Conservation (phyloP, 2,113 vertebrate genomes). For the Macaca mulatta region DNA sequence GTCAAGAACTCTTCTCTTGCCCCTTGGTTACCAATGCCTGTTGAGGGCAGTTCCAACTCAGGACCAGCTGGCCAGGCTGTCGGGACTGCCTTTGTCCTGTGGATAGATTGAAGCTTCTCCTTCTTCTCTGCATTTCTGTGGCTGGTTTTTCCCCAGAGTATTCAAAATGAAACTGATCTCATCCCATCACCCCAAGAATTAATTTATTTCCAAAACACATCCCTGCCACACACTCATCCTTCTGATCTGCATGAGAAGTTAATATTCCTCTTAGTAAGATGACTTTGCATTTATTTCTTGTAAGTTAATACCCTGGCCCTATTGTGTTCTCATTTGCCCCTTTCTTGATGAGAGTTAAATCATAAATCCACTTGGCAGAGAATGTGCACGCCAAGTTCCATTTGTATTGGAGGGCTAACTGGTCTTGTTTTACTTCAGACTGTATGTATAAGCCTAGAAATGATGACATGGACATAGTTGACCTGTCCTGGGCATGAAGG, state of each 20-base stretch:
- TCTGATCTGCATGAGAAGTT: neutral
- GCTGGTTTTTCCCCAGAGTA: neutral
- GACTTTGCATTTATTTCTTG: conserved; percentile 18
- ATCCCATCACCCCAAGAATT: conserved; percentile 24
- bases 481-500: neutral
- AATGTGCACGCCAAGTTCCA: neutral
- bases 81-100: neutral
- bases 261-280: conserved; percentile 26
- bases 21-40: neutral
- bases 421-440: neutral
- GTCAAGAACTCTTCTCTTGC: neutral
- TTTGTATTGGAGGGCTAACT: neutral
- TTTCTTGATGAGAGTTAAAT: conserved; percentile 32
- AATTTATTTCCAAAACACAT: neutral
- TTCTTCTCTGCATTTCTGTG: neutral
- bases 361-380: neutral
- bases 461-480: neutral
- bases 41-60: neutral
- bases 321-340: neutral
- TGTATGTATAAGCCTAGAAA: neutral
- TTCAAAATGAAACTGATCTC: conserved; percentile 24
- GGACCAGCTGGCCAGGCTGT: neutral
- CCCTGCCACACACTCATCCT: neutral
- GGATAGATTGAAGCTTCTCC: neutral
- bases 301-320: neutral